Evolutionary conservation across 2,113 vertebrate genomes (phyloP).

Genomic region (Artemisiospiza belli): DNA sequence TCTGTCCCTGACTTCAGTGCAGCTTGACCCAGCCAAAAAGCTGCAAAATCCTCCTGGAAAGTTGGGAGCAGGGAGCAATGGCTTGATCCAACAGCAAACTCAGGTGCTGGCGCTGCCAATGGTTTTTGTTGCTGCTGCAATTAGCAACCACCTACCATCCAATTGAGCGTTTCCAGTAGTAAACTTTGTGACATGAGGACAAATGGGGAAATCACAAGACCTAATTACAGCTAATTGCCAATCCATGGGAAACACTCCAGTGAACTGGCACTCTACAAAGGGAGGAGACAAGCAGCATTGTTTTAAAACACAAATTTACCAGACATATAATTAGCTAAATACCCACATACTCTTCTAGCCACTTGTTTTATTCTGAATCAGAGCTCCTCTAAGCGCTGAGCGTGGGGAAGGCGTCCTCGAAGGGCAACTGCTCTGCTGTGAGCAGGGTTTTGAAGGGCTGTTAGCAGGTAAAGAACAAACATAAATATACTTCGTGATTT

Average conservation of each 20-base stretch:
- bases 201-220: constrained; percentile 72
- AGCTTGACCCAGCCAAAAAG: not conserved
- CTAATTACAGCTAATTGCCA: constrained; percentile 74
- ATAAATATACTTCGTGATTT: not conserved
- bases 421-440: not conserved
- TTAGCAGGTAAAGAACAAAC: not conserved
- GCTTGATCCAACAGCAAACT: not conserved
- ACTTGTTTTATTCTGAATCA: constrained; percentile 51
- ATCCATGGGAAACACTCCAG: constrained; percentile 72
- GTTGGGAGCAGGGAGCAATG: not conserved
- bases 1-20: not conserved
- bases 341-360: constrained; percentile 53
- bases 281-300: constrained; percentile 73
- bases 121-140: constrained; percentile 68
- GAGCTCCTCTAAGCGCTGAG: constrained; percentile 39
- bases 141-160: constrained; percentile 48
- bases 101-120: constrained; percentile 42
- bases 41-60: constrained; percentile 52
- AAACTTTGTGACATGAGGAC: constrained; percentile 73
- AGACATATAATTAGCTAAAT: constrained; percentile 71
- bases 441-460: not conserved
- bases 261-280: constrained; percentile 70
- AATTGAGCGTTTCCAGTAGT: constrained; percentile 47
- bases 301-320: constrained; percentile 72
- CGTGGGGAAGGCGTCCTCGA: not conserved